Percentiles rank a stretch among this genome's conserved stretches.
Conservation (phyloP, 2,797 vertebrate species). For the Delichon dasypus region DNA sequence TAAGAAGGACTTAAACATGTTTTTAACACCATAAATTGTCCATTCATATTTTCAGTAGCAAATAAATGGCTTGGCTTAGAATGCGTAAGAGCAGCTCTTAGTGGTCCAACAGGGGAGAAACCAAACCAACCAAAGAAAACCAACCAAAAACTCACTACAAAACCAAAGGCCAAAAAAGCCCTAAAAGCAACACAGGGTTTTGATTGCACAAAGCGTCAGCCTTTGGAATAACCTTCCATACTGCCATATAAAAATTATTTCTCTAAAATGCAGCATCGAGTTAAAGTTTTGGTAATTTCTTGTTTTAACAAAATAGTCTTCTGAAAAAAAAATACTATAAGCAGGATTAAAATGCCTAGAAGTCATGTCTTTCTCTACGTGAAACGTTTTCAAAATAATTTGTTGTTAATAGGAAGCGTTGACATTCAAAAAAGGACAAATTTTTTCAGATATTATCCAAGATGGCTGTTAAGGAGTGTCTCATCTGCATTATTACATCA, state of each 20-base stretch:
- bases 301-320: background rate
- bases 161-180: background rate
- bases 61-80: background rate
- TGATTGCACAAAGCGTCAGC: background rate
- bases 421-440: background rate
- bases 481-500: background rate
- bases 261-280: background rate
- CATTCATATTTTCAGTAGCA: background rate
- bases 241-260: fast-evolving
- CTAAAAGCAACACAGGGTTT: background rate
- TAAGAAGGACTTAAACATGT: background rate
- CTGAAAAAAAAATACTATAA: background rate
- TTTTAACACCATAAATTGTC: background rate
- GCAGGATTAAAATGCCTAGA: background rate
- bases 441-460: background rate
- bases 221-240: background rate
- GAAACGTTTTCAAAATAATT: background rate
- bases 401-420: background rate
- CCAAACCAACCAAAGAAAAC: background rate
- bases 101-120: background rate
- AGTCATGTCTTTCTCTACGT: background rate
- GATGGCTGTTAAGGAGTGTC: background rate
- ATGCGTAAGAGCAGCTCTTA: background rate
- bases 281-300: background rate
- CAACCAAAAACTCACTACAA: background rate